Percentiles rank a stretch among this genome's conserved stretches.
Conservation (phyloP, 2,888 invertebrate species). For the Eueremaeus valkanovi region DNA sequence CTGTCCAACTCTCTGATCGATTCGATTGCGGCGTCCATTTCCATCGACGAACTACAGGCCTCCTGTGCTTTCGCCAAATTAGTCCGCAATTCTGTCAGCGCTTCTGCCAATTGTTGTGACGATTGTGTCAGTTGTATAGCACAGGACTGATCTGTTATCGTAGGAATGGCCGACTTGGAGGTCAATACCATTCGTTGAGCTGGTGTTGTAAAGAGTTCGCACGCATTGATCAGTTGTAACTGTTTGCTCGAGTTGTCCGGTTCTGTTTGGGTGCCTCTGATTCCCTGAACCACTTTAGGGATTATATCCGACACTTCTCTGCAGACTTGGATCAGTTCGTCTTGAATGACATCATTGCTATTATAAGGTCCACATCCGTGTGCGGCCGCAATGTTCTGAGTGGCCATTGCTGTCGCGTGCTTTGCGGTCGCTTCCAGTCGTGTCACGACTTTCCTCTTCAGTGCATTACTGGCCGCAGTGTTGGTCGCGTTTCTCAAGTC, state of each 20-base stretch:
- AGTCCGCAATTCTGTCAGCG: slow-evolving; percentile 63
- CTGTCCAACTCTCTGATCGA: slow-evolving; percentile 72
- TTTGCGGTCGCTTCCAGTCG: slow-evolving; percentile 66
- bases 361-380: slow-evolving; percentile 74
- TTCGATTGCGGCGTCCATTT: slow-evolving; percentile 75
- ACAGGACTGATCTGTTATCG: slow-evolving; percentile 70
- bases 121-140: slow-evolving; percentile 69
- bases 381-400: slow-evolving; percentile 83
- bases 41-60: slow-evolving; percentile 67
- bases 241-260: slow-evolving; percentile 72
- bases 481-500: slow-evolving; percentile 82
- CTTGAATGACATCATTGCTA: slow-evolving; percentile 64
- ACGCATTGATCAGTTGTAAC: slow-evolving; percentile 72
- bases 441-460: slow-evolving; percentile 67
- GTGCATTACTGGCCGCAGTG: slow-evolving; percentile 76
- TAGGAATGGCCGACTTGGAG: slow-evolving; percentile 74
- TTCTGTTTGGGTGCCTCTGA: slow-evolving; percentile 64
- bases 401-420: slow-evolving; percentile 79
- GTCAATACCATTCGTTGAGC: slow-evolving; percentile 62
- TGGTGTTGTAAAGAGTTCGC: slow-evolving; percentile 71
- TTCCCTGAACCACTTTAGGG: slow-evolving; percentile 73
- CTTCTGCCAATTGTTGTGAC: slow-evolving; percentile 61
- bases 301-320: slow-evolving; percentile 67
- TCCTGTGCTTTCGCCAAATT: slow-evolving; percentile 63
- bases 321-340: slow-evolving; percentile 70